Percentiles rank a stretch among this genome's conserved stretches.
Conservation (phyloP, 2,888 invertebrate genomes). For the Invenusta paracnida region DNA sequence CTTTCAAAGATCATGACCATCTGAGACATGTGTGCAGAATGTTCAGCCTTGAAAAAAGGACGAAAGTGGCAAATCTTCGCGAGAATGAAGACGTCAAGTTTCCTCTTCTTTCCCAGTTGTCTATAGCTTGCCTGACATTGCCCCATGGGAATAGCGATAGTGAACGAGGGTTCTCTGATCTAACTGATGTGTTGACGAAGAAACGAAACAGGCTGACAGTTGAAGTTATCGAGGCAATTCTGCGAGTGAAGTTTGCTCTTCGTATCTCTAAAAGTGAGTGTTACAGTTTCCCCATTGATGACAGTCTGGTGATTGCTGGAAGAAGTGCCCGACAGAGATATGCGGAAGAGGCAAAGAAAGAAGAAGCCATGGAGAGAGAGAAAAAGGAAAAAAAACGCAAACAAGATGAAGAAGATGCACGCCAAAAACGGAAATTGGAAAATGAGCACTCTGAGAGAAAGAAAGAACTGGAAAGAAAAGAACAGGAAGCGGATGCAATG, state of each 20-base stretch:
- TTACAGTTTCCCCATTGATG: background rate
- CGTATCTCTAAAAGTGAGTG: slow-evolving; percentile 14
- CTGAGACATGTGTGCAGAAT: background rate
- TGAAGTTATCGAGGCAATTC: background rate
- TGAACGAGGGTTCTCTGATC: slow-evolving; percentile 31
- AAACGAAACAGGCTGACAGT: slow-evolving; percentile 31
- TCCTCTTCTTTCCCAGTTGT: slow-evolving; percentile 7
- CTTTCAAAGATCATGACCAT: background rate
- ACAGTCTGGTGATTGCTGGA: background rate
- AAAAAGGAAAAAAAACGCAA: slow-evolving; percentile 6
- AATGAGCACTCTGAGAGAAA: background rate
- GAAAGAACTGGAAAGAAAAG: background rate
- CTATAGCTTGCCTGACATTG: slow-evolving; percentile 38
- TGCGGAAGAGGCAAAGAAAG: background rate
- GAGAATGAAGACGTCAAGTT: slow-evolving; percentile 7
- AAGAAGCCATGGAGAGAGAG: background rate
- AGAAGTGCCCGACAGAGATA: slow-evolving; percentile 32
- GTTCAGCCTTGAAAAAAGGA: background rate
- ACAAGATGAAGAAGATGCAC: background rate
- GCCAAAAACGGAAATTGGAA: background rate
- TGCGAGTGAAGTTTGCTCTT: background rate
- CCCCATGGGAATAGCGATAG: slow-evolving; percentile 37
- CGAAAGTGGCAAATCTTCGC: background rate
- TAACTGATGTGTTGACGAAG: slow-evolving; percentile 25
- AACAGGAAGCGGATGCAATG: slow-evolving; percentile 8